Evolutionary conservation across 2,113 vertebrate species (phyloP), one percentile per base, ranked within the genome.

Genomic region (Motacilla alba): DNA sequence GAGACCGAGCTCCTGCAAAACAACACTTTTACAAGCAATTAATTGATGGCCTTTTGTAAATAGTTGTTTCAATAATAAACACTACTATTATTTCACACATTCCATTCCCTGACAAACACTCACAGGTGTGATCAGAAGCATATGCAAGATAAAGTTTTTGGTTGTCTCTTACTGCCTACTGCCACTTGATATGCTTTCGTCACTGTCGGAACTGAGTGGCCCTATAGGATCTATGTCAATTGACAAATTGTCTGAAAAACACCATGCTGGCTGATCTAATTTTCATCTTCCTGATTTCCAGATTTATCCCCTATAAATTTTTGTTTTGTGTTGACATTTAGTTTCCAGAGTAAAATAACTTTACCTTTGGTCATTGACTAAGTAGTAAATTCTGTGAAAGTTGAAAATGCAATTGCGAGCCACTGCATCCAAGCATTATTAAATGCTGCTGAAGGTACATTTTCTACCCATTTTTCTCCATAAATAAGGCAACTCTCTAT

Each of bases 401-500:
- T 3, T 53, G n/a, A 68, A 80, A 79, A 78, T 6, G 41, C 63
- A 63, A 39, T 39, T 91, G 67, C 5, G 41, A 81, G 7, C 21
- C 20, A 18, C 10, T 78, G 22, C 24, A 83, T 63, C 31, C 33
- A 59, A 83, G 58, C 2, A 14, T 43, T 73, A 35, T 92, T 88
- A 87, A 64, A 33, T 70, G 19, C 31, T 73, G 24, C 43, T 82
- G 53, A 92, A 93, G 58, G 12, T 79, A 23, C 13, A 83, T 94
- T 95, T 97, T 97, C 94, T 90, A 66, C 6, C 8, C 89, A 27
- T 94, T 91, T 94, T 96, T 92, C 63, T 79, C 22, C 23, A 17
- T 11, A 20, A 82, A 69, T 43, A 58, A 83, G 60, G 59, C 37
- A 85, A 41, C 16, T 89, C 52, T 94, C 60, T 52, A 89, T 74